A percentile compares a stretch with the other conserved stretches of the same genome.
These are phyloP conservation scores for Xiphorhynchus elegans DNA, from an alignment of 2,113 vertebrate genomes.

Conservation along the genomic window DNA sequence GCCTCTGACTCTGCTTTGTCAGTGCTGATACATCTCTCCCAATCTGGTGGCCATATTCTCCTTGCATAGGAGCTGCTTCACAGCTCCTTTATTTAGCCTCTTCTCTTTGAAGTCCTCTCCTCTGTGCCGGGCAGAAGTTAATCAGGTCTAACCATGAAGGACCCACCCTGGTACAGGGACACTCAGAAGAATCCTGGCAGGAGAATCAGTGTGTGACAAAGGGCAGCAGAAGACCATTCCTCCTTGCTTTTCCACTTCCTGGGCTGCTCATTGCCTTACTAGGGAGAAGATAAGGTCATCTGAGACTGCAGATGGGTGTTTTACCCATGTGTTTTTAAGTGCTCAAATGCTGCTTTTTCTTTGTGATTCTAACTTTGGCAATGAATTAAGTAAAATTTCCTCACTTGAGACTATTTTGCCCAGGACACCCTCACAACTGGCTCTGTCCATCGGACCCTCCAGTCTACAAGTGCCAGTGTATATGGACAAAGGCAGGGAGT, in stretches of 20 bases:
- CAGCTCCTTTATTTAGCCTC: not conserved
- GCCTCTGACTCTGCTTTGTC: not conserved
- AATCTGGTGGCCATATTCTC: not conserved
- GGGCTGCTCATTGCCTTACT: accelerated
- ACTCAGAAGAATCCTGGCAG: not conserved
- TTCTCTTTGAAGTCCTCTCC: not conserved
- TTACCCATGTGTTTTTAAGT: not conserved
- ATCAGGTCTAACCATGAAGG: not conserved
- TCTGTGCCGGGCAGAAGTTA: not conserved
- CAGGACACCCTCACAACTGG: not conserved
- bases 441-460: not conserved
- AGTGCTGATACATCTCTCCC: accelerated
- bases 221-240: not conserved
- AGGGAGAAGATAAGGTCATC: not conserved
- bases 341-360: not conserved
- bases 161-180: not conserved
- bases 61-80: not conserved
- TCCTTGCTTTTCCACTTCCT: not conserved
- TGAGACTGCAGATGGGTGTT: not conserved
- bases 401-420: not conserved
- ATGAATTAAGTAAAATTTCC: not conserved
- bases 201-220: not conserved
- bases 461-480: not conserved
- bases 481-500: not conserved
- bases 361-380: not conserved